Conservation (phyloP, 2,113 vertebrate genomes). For the Mystacornis crossleyi region DNA sequence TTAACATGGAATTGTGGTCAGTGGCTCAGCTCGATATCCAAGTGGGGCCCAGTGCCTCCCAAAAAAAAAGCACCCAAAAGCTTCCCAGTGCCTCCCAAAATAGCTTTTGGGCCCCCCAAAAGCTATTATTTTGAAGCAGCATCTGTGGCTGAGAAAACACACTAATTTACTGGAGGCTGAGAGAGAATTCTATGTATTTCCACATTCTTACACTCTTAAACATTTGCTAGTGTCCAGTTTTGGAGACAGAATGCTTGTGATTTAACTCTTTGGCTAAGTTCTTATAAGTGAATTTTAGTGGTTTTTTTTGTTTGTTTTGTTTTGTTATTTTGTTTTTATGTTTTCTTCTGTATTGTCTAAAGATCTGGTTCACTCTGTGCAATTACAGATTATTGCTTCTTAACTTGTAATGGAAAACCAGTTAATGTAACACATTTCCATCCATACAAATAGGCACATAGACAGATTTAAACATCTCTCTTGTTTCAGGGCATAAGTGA, state of each 20-base stretch:
- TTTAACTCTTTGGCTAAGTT: not conserved
- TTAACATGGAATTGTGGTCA: not conserved
- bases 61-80: no score
- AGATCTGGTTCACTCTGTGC: not conserved
- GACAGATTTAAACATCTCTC: not conserved
- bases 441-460: not conserved
- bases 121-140: not conserved
- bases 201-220: not conserved
- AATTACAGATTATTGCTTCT: not conserved
- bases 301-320: fast-evolving
- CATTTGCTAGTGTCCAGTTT: not conserved
- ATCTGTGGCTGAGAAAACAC: not conserved
- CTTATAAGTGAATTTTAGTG: not conserved
- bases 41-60: not conserved
- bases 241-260: not conserved
- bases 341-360: not conserved
- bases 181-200: not conserved
- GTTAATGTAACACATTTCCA: not conserved
- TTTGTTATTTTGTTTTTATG: not conserved
- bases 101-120: not conserved
- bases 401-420: not conserved
- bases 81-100: no score
- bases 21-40: fast-evolving
- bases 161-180: not conserved
- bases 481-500: not conserved